Conservation (phyloP, 2,888 invertebrate species). For the Entomobrya proxima region DNA sequence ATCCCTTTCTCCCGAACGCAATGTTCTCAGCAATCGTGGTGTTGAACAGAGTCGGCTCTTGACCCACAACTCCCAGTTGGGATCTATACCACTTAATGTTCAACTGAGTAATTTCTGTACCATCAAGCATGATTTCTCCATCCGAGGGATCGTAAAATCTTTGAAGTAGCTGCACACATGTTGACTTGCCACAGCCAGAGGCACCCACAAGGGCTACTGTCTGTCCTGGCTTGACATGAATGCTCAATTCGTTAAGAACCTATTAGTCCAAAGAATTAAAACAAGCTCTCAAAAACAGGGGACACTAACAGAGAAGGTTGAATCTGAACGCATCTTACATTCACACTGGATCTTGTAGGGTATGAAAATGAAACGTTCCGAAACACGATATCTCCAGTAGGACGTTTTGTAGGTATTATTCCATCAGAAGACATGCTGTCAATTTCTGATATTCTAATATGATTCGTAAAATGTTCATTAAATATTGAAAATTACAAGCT, state of each 20-base stretch:
- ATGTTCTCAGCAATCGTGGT: constrained; percentile 91
- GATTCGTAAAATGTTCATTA: too few relatives aligned
- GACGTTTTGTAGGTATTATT: constrained; percentile 78
- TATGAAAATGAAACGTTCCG: constrained; percentile 84
- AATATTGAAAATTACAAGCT: too few relatives aligned
- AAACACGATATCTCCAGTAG: constrained; percentile 84
- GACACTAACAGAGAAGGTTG: not conserved
- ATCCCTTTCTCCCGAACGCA: constrained; percentile 84
- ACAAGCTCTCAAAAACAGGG: too few relatives aligned
- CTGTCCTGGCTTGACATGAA: constrained; percentile 69
- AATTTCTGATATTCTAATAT: constrained; percentile 82
- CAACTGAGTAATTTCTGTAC: constrained; percentile 82
- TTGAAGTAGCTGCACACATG: constrained; percentile 86
- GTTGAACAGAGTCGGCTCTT: constrained; percentile 91
- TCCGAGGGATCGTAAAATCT: constrained; percentile 84
- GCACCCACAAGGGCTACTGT: constrained; percentile 75
- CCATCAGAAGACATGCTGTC: constrained; percentile 84
- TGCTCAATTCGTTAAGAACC: constrained; percentile 69
- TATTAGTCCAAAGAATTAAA: constrained; percentile 2
- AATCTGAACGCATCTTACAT: not conserved
- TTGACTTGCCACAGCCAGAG: constrained; percentile 87
- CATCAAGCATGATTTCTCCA: constrained; percentile 81
- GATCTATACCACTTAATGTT: constrained; percentile 86
- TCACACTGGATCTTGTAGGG: not conserved
- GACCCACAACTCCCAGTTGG: constrained; percentile 90